phyloP scores from a whole-genome alignment of 1,140 invertebrate species.

The Drosophila lowei region DNA sequence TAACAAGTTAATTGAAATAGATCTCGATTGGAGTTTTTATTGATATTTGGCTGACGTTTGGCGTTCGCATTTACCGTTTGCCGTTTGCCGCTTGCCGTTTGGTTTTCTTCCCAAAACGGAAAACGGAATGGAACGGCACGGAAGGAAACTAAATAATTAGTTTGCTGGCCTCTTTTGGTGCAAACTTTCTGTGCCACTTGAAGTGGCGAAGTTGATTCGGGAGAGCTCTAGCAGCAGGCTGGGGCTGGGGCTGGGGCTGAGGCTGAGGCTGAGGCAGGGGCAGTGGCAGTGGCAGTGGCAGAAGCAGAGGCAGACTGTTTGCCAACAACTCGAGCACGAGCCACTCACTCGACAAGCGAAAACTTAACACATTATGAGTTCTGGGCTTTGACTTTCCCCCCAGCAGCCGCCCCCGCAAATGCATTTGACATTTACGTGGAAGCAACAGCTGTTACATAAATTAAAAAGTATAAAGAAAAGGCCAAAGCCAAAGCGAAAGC shows the following conservation, averaged over 20 bases:
- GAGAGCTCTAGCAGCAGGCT: background rate
- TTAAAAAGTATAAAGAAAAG: slow-evolving; percentile 49
- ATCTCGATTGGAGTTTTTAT: slow-evolving; percentile 81
- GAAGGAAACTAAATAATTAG: slow-evolving; percentile 81
- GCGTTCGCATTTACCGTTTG: slow-evolving; percentile 37
- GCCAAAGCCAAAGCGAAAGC: slow-evolving; percentile 3
- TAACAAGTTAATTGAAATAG: slow-evolving; percentile 81
- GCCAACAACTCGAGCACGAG: slow-evolving; percentile 70
- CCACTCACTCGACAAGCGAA: slow-evolving; percentile 56
- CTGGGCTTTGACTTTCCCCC: slow-evolving; percentile 32
- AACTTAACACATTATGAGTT: slow-evolving; percentile 80
- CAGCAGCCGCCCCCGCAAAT: slow-evolving; percentile 30
- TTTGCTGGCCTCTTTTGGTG: slow-evolving; percentile 77
- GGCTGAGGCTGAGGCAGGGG: background rate
- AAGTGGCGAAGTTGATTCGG: slow-evolving; percentile 68
- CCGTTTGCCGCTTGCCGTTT: slow-evolving; percentile 23
- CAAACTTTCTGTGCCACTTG: slow-evolving; percentile 70
- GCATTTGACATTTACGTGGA: slow-evolving; percentile 72
- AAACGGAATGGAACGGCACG: slow-evolving; percentile 21
- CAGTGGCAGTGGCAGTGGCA: slow-evolving; percentile 42
- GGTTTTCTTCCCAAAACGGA: slow-evolving; percentile 3
- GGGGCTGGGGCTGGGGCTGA: background rate
- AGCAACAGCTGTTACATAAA: slow-evolving; percentile 70
- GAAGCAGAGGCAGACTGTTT: slow-evolving; percentile 61
- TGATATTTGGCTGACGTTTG: slow-evolving; percentile 74